Evolutionary conservation across 2,797 vertebrate species (phyloP).

Genomic region (Crenichthys baileyi): DNA sequence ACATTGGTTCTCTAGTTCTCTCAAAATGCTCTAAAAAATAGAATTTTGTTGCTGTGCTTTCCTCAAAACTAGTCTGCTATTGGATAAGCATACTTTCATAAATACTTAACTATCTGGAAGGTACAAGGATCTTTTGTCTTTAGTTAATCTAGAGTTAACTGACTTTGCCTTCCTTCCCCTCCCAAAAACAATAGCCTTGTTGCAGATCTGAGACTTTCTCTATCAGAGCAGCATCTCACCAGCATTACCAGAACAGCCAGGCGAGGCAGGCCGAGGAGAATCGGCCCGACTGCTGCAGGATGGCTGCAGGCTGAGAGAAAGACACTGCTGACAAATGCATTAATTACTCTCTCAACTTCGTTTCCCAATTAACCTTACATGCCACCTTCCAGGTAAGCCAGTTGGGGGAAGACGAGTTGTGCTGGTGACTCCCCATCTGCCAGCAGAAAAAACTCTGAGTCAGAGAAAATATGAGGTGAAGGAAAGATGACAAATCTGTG

Average conservation of each 20-base stretch:
- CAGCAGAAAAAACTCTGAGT: conserved; percentile 26
- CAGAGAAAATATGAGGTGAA: conserved; percentile 53
- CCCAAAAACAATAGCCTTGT: conserved; percentile 50
- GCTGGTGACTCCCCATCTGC: conserved; percentile 42
- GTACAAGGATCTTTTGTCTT: conserved; percentile 45
- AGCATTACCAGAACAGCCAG: conserved; percentile 54
- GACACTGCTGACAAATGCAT: conserved; percentile 81
- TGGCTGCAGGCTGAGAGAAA: conserved; percentile 68
- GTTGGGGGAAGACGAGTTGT: conserved; percentile 25
- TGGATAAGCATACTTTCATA: background rate
- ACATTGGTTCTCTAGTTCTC: background rate
- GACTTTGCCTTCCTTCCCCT: conserved; percentile 41
- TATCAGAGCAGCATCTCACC: conserved; percentile 64
- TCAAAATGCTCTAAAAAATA: too few species aligned
- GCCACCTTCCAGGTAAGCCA: conserved; percentile 73
- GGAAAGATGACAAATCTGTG: conserved; percentile 44
- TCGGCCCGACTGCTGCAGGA: conserved; percentile 49
- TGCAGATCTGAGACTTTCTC: conserved; percentile 36
- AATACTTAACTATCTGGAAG: background rate
- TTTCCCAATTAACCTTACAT: conserved; percentile 81
- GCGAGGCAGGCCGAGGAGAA: conserved; percentile 35
- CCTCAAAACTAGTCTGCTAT: background rate
- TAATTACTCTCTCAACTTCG: conserved; percentile 81
- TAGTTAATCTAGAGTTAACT: conserved; percentile 55
- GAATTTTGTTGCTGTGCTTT: background rate